Conservation (phyloP, 1,140 invertebrate genomes). For the Drosophila lini region DNA sequence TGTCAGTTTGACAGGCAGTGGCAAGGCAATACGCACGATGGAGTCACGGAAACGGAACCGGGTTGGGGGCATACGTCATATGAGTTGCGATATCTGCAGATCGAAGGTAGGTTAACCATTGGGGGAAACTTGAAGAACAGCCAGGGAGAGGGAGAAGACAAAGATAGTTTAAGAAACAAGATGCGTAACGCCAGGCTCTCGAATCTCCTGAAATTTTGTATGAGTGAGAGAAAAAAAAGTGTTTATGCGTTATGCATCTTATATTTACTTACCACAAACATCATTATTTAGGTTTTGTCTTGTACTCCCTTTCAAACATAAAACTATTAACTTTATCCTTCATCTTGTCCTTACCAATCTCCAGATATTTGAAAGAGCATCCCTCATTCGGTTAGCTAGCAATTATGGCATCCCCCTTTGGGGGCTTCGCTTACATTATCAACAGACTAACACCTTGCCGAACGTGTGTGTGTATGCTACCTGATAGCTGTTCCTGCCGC, state of each 20-base stretch:
- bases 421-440: conserved; percentile 75
- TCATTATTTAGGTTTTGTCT: no score
- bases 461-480: conserved; percentile 40
- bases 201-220: no score
- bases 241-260: no score
- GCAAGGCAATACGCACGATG: conserved; percentile 39
- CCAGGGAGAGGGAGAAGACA: not conserved
- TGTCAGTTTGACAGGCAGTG: conserved; percentile 83
- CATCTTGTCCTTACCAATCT: not conserved
- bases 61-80: conserved; percentile 3
- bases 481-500: conserved; percentile 52
- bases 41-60: conserved; percentile 24
- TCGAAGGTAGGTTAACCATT: not conserved
- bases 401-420: conserved; percentile 20
- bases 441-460: conserved; percentile 84
- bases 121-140: not conserved
- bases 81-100: not conserved
- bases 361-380: conserved; percentile 31
- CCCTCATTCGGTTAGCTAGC: not conserved
- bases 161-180: no score
- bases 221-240: no score
- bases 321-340: no score
- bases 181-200: no score
- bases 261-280: no score
- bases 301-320: no score